Conservation (phyloP, 2,113 vertebrate genomes). For the Chloropsis hardwickii region DNA sequence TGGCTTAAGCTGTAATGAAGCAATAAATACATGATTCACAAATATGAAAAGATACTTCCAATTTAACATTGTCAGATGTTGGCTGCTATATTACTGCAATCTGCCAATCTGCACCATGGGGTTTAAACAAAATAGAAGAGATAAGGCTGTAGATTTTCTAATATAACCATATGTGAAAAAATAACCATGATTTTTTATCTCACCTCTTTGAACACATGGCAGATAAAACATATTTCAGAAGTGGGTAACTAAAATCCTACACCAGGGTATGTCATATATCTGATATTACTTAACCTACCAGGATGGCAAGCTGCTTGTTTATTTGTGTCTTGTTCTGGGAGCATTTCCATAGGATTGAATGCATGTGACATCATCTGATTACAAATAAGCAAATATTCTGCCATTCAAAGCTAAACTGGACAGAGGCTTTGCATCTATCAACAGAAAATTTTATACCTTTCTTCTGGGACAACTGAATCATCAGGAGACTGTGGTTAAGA, state of each 20-base stretch:
- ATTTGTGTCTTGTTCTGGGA: neutral
- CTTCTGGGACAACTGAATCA: neutral
- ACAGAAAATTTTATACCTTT: neutral
- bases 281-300: neutral
- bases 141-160: conserved; percentile 17
- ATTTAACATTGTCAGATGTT: neutral
- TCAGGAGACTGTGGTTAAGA: neutral
- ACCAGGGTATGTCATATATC: neutral
- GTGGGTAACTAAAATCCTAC: neutral
- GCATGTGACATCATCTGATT: neutral
- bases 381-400: neutral
- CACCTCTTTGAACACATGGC: neutral
- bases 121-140: conserved; percentile 23
- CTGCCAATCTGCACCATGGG: neutral
- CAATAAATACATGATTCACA: neutral
- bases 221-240: neutral
- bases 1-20: conserved; percentile 17
- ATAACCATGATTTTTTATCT: neutral
- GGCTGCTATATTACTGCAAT: conserved; percentile 30
- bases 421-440: neutral
- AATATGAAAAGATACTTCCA: neutral
- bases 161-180: conserved; percentile 2
- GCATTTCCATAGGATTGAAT: neutral
- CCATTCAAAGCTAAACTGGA: neutral
- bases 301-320: neutral